Evolutionary conservation across 2,797 vertebrate species (phyloP).

Genomic region (Prionace glauca): DNA sequence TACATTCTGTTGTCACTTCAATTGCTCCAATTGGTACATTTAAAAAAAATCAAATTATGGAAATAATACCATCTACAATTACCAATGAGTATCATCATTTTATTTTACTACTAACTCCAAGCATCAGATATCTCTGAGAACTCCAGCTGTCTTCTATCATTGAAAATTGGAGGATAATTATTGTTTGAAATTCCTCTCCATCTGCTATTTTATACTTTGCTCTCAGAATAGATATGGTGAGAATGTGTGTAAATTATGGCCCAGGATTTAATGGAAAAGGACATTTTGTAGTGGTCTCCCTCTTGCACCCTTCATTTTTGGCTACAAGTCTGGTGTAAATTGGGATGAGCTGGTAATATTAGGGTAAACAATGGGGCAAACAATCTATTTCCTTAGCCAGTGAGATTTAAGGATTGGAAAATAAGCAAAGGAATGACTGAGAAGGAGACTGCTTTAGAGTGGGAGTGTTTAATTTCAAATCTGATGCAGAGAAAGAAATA

Average conservation of each 20-base stretch:
- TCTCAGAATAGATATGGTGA: neutral
- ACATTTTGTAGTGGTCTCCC: too few relatives aligned
- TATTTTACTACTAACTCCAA: neutral
- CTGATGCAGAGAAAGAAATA: neutral
- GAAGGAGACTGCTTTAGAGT: neutral
- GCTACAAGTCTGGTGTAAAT: neutral
- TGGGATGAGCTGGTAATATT: neutral
- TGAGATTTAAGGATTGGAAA: neutral
- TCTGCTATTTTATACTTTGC: neutral
- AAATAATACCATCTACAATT: neutral
- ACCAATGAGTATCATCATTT: neutral
- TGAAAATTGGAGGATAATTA: neutral
- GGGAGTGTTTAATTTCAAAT: neutral
- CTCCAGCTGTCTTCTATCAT: constrained; percentile 20
- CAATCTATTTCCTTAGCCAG: neutral
- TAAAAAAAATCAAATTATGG: neutral
- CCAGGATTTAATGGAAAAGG: neutral
- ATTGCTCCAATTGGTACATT: neutral
- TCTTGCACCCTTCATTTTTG: neutral
- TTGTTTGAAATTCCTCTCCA: constrained; percentile 25
- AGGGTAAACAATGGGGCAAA: neutral
- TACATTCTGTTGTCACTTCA: neutral
- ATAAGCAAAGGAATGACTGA: neutral
- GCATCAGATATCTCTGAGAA: neutral
- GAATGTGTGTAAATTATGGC: neutral